A percentile compares a stretch with the other conserved stretches of the same genome.
phyloP scores from a whole-genome alignment of 2,113 vertebrate species.

The Anolis sagrei region DNA sequence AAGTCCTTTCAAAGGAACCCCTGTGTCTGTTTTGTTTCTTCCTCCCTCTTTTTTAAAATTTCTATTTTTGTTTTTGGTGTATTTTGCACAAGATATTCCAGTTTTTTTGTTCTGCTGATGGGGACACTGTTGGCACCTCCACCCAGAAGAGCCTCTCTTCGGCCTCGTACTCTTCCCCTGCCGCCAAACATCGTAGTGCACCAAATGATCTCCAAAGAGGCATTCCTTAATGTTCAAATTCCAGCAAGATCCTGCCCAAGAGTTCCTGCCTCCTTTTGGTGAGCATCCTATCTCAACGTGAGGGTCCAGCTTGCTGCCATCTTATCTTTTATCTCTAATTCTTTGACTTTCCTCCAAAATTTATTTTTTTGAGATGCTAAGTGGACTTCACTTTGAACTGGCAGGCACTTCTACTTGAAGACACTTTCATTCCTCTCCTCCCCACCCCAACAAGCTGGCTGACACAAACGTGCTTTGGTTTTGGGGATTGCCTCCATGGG shows the following conservation, averaged over 20 bases:
- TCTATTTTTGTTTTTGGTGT: neutral
- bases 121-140: neutral
- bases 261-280: neutral
- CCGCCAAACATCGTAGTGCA: no score
- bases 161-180: neutral
- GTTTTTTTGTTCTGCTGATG: neutral
- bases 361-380: neutral
- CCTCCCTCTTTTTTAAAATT: neutral
- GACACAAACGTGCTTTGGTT: no score
- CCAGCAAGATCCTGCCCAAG: slow-evolving; percentile 14
- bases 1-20: neutral
- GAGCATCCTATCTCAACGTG: no score
- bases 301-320: neutral
- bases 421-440: neutral
- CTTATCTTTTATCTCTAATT: neutral
- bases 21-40: no score
- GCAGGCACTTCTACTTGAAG: neutral
- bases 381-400: neutral
- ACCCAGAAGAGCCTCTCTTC: neutral
- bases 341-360: no score
- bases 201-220: neutral
- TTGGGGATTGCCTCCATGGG: no score
- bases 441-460: neutral
- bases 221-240: neutral
- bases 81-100: neutral